Evolutionary conservation across 2,888 invertebrate species (phyloP), one percentile per base, ranked within the genome.

Genomic region (Amorpha juglandis): DNA sequence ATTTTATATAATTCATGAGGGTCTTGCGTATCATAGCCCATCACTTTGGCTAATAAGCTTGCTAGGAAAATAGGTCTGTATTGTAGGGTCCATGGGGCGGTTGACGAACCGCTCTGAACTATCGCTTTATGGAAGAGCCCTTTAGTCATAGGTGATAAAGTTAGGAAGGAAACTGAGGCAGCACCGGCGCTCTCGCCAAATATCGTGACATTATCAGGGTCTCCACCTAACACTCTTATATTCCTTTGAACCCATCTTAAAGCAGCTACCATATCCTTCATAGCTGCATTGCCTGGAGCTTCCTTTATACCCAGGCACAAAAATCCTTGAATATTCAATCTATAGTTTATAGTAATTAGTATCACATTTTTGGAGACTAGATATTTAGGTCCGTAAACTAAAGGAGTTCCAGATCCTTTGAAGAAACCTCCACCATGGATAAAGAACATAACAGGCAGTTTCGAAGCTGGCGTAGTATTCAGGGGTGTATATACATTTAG

Each of bases 141-240:
- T 71, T 81, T 87, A 0, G 91, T 86, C 87, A 89, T 88, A 0
- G 86, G 85, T 2, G 92, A 91, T 0, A 90, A 68, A 1, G 90
- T 62, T 19, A 90, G 91, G 16, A 76, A 87, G 0, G 92, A 90
- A 0, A 90, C 86, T 0, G 92, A 85, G 0, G 83, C 77, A 0
- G 78, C 85, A 0, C 92, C 92, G 65, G 92, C 92, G 58, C 92
- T 92, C 70, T 91, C 91, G 0, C 92, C 92, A 67, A 91, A 89
- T 58, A 91, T 69, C 0, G 89, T 90, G 0, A 91, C 85, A 38
- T 83, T 88, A 12, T 86, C 81, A 11, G 86, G 82, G 68, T 91
- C 86, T 6, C 91, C 91, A 3, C 90, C 91, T 67, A 91, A 89
- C 1, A 75, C 78, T 35, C 64, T 71, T 1, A 90, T 89, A 71